These are phyloP conservation scores for Pomatostomus ruficeps DNA, from an alignment of 2,113 vertebrate species.

Conservation along the genomic window DNA sequence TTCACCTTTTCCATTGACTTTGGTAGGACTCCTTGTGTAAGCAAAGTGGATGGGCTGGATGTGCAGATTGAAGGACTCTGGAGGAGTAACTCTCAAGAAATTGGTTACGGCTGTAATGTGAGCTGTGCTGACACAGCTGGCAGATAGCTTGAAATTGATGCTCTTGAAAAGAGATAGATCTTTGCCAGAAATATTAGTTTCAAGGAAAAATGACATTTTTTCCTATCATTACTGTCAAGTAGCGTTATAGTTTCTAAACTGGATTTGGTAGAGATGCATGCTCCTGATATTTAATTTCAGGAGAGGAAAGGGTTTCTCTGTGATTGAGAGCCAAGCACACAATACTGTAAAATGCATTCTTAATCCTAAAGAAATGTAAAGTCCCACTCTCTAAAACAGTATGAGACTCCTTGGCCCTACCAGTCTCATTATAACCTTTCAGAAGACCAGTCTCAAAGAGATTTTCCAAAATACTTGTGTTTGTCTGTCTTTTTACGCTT, in stretches of 20 bases:
- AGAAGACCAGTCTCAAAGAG: not conserved
- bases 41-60: not conserved
- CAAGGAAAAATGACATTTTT: slow-evolving; percentile 9
- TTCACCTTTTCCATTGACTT: slow-evolving; percentile 7
- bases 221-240: not conserved
- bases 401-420: not conserved
- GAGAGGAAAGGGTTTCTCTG: not conserved
- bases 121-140: slow-evolving; percentile 34
- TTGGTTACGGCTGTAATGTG: not conserved
- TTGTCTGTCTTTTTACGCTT: not conserved
- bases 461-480: not conserved
- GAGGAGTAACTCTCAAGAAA: slow-evolving; percentile 7
- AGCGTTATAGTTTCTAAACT: slow-evolving; percentile 4
- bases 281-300: slow-evolving; percentile 1
- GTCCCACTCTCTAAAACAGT: not conserved
- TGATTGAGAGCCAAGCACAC: not conserved
- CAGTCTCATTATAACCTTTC: not conserved
- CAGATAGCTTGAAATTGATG: slow-evolving; percentile 29
- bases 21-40: not conserved
- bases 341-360: not conserved
- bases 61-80: not conserved
- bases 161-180: not conserved
- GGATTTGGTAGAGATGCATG: not conserved
- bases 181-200: slow-evolving; percentile 38
- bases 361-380: not conserved